These are phyloP conservation scores for Paedocypris sp. DNA, from an alignment of 2,113 vertebrate species.

Conservation along the genomic window DNA sequence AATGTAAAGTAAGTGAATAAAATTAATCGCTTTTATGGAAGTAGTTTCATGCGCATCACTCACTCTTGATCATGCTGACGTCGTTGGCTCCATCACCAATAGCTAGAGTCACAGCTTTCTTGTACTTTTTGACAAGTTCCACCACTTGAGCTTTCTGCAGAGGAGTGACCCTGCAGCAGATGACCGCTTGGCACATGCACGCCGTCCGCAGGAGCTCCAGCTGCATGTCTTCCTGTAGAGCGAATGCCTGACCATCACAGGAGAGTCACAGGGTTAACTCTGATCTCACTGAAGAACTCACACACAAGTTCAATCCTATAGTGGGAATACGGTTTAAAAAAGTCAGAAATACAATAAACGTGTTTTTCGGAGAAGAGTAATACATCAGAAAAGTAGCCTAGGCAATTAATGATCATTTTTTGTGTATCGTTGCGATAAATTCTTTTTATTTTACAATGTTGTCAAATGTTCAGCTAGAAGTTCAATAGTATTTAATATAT, in stretches of 20 bases:
- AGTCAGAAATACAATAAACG: too few species aligned
- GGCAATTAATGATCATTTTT: too few species aligned
- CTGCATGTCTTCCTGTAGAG: constrained; percentile 68
- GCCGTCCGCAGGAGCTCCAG: constrained; percentile 75
- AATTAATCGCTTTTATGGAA: too few species aligned
- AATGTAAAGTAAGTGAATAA: too few species aligned
- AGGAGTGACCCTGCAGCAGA: constrained; percentile 90
- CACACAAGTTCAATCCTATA: too few species aligned
- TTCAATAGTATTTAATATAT: too few species aligned
- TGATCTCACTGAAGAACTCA: neutral
- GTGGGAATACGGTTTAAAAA: too few species aligned
- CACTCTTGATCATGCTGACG: constrained; percentile 95
- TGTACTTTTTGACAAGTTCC: constrained; percentile 86
- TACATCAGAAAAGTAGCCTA: too few species aligned
- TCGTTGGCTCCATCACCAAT: constrained; percentile 92
- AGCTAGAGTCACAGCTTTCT: constrained; percentile 80
- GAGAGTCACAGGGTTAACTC: neutral
- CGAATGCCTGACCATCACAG: constrained; percentile 67
- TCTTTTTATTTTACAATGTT: too few species aligned
- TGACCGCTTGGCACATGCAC: constrained; percentile 83
- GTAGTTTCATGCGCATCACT: neutral
- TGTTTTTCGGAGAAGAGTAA: too few species aligned
- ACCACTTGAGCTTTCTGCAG: constrained; percentile 95
- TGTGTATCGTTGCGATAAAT: too few species aligned
- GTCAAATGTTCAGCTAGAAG: too few species aligned